phyloP scores from a whole-genome alignment of 2,888 invertebrate genomes.

The Cantharis flavilabris region DNA sequence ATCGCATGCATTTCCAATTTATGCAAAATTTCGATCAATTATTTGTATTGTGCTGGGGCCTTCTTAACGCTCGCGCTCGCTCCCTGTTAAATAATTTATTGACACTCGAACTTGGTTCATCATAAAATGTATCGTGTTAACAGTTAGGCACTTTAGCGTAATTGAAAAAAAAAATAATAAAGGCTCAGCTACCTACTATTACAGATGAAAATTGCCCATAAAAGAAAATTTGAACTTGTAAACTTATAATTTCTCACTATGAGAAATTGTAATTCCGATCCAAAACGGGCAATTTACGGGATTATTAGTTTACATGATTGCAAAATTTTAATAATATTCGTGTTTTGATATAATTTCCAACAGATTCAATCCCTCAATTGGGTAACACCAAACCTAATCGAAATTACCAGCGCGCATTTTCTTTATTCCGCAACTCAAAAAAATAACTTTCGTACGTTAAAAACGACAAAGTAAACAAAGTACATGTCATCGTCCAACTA shows the following conservation, averaged over 20 bases:
- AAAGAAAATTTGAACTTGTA: background rate
- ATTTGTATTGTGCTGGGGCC: background rate
- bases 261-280: background rate
- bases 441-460: background rate
- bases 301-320: constrained; percentile 34
- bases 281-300: constrained; percentile 5
- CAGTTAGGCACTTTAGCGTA: background rate
- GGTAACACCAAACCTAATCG: constrained; percentile 28
- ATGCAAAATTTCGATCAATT: background rate
- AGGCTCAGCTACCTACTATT: background rate
- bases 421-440: background rate
- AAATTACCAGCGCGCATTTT: constrained; percentile 8
- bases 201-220: background rate
- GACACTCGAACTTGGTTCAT: background rate
- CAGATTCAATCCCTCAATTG: constrained; percentile 37
- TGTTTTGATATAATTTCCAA: constrained; percentile 38
- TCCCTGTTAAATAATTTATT: background rate
- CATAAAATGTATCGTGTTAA: background rate
- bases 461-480: background rate
- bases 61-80: background rate
- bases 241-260: constrained; percentile 1
- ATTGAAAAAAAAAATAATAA: background rate
- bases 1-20: background rate
- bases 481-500: constrained; percentile 23
- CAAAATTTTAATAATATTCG: constrained; percentile 37